Percentiles rank a stretch among this genome's conserved stretches.
These are phyloP conservation scores for Anser cygnoides DNA, from an alignment of 2,113 vertebrate genomes.

Conservation along the genomic window DNA sequence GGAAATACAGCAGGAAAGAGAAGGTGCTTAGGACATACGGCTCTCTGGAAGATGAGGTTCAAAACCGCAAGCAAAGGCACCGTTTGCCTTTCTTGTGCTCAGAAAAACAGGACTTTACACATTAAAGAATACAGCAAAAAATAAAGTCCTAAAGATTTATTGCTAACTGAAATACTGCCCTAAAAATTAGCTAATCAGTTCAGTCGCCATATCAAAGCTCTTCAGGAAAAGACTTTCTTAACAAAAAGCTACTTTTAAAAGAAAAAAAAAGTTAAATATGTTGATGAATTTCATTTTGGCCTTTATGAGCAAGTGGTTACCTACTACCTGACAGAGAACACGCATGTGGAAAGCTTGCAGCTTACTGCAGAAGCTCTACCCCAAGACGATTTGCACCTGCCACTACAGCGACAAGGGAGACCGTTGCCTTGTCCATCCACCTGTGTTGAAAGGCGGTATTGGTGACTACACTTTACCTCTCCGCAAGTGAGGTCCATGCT, in stretches of 20 bases:
- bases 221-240: background rate
- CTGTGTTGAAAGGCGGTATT: background rate
- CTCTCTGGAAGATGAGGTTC: background rate
- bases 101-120: background rate
- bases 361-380: background rate
- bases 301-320: background rate
- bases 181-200: background rate
- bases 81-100: background rate
- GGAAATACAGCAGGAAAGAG: background rate
- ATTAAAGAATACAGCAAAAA: background rate
- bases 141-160: background rate
- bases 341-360: background rate
- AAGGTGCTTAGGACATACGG: background rate
- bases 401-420: background rate
- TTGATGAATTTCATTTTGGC: background rate
- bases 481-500: rapidly evolving
- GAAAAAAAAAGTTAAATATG: background rate
- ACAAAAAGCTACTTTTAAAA: background rate
- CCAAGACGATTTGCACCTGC: background rate
- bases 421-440: background rate
- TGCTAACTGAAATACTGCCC: background rate
- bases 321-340: background rate
- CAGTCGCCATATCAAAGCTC: background rate
- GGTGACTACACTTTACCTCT: rapidly evolving
- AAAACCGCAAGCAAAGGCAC: background rate